Conservation (phyloP, 2,113 vertebrate genomes). For the Ciconia boyciana region DNA sequence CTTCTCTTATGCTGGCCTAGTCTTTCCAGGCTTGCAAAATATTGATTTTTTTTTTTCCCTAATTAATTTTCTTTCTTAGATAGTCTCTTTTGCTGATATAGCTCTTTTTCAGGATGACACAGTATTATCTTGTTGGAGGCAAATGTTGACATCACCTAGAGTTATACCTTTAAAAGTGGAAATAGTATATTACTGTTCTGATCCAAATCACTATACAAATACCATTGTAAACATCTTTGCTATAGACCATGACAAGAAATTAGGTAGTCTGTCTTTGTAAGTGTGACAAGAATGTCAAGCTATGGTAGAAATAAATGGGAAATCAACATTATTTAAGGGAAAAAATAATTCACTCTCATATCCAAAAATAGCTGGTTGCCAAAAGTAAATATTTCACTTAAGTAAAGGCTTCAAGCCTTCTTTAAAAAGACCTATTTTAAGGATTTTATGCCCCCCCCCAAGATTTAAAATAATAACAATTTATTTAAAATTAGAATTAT, state of each 20-base stretch:
- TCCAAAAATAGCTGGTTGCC: neutral
- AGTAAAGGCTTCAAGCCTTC: neutral
- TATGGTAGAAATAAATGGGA: neutral
- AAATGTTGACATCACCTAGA: neutral
- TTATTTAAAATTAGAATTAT: neutral
- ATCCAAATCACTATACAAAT: neutral
- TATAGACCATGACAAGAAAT: neutral
- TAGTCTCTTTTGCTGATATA: neutral
- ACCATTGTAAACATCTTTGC: neutral
- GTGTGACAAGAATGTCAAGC: neutral
- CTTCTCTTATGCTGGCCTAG: neutral
- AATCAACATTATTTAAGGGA: slow-evolving; percentile 4
- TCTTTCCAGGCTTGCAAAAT: neutral
- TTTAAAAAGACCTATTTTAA: neutral
- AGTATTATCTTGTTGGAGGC: neutral
- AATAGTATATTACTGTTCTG: neutral
- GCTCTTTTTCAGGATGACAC: neutral
- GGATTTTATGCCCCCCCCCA: neutral
- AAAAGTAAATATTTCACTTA: neutral
- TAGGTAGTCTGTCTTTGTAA: slow-evolving; percentile 5
- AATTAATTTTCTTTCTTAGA: neutral
- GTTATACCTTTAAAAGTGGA: neutral
- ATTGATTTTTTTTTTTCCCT: neutral
- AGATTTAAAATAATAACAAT: neutral
- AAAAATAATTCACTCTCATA: neutral